phyloP scores from a whole-genome alignment of 2,797 vertebrate genomes.

The Calcarius lapponicus region DNA sequence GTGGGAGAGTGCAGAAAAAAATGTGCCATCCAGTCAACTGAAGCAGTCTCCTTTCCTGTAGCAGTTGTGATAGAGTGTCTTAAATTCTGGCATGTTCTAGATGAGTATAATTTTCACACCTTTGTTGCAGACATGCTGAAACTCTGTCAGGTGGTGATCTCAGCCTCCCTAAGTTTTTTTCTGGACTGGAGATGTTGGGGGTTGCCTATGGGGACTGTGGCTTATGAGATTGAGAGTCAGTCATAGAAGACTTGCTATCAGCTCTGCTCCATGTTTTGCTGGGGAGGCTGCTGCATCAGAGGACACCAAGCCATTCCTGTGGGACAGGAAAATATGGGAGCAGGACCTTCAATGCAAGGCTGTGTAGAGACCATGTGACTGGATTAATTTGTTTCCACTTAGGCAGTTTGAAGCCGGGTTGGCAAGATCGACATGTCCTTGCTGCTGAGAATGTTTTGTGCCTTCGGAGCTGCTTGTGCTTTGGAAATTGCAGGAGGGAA shows the following conservation, averaged over 20 bases:
- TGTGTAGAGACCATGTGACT: neutral
- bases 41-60: neutral
- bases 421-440: neutral
- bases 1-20: neutral
- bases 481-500: neutral
- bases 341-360: neutral
- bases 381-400: neutral
- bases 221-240: neutral
- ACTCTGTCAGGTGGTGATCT: neutral
- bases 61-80: neutral
- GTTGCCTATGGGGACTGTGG: neutral
- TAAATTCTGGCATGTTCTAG: neutral
- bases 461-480: neutral
- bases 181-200: neutral
- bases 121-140: neutral
- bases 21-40: accelerated
- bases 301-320: neutral
- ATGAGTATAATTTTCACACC: neutral
- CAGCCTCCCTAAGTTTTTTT: neutral
- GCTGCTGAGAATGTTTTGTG: neutral
- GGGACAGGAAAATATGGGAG: neutral
- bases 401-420: neutral
- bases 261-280: neutral
- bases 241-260: neutral
- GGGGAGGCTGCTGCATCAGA: neutral